phyloP scores from a whole-genome alignment of 2,113 vertebrate genomes.

The Paraplagusia blochii region DNA sequence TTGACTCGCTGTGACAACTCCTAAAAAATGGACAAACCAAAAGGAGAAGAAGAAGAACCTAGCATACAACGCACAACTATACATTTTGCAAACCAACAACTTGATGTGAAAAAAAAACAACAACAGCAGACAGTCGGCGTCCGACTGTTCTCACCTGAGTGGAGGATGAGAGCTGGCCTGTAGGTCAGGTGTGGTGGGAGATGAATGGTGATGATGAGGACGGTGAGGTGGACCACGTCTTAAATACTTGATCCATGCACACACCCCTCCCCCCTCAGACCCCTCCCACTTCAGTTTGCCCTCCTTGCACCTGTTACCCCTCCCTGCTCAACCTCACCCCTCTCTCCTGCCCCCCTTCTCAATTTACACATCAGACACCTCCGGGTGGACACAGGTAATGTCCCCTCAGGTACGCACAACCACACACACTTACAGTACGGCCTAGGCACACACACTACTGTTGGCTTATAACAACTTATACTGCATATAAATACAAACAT shows the following conservation, averaged over 20 bases:
- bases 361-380: slow-evolving; percentile 57
- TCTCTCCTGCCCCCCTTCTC: slow-evolving; percentile 42
- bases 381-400: slow-evolving; percentile 13
- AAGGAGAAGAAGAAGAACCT: too few relatives aligned
- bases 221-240: slow-evolving; percentile 46
- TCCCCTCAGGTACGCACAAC: background rate
- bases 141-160: slow-evolving; percentile 56
- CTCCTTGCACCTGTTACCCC: slow-evolving; percentile 47
- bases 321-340: slow-evolving; percentile 5
- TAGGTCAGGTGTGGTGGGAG: slow-evolving; percentile 39
- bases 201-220: slow-evolving; percentile 37
- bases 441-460: slow-evolving; percentile 11
- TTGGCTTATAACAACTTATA: too few relatives aligned
- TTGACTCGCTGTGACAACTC: too few relatives aligned
- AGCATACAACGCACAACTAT: too few relatives aligned
- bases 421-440: slow-evolving; percentile 11
- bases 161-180: slow-evolving; percentile 32
- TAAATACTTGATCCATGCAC: slow-evolving; percentile 69
- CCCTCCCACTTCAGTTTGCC: slow-evolving; percentile 41
- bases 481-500: too few relatives aligned
- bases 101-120: background rate
- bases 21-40: too few relatives aligned
- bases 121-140: background rate
- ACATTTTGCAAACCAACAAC: background rate
- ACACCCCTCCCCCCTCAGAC: slow-evolving; percentile 56